Percentiles rank a stretch among this genome's conserved stretches.
These are phyloP conservation scores for Spialia ferax DNA, from an alignment of 2,888 invertebrate species.

Conservation along the genomic window DNA sequence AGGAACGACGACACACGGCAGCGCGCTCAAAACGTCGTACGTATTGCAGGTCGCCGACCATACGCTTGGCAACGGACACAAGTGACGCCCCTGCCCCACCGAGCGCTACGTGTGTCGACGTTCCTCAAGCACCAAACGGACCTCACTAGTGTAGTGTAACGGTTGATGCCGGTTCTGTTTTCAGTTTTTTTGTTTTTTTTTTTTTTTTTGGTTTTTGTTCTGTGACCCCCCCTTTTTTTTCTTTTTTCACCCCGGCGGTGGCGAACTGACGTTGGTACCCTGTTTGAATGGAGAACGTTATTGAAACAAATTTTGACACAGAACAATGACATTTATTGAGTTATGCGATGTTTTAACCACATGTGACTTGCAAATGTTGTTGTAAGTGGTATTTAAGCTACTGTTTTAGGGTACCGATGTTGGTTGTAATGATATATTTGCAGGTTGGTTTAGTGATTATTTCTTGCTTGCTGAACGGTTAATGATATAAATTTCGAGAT, in stretches of 20 bases:
- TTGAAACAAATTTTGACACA: too few relatives aligned
- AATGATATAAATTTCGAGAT: not conserved
- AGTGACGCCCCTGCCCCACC: conserved; percentile 69
- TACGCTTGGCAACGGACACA: conserved; percentile 75
- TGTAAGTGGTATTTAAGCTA: conserved; percentile 1
- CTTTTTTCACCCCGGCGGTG: not conserved
- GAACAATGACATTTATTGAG: too few relatives aligned
- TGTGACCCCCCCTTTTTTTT: not conserved
- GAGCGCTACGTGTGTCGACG: conserved; percentile 82
- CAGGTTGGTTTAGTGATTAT: conserved; percentile 25
- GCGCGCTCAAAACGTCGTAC: conserved; percentile 73
- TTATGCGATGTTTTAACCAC: not conserved
- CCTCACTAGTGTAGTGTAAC: conserved; percentile 82
- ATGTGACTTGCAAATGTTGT: not conserved
- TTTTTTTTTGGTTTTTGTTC: not conserved
- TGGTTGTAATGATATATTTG: not conserved
- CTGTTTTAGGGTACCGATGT: conserved; percentile 7
- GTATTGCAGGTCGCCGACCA: conserved; percentile 79
- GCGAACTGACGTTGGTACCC: conserved; percentile 1
- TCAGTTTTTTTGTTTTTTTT: not conserved
- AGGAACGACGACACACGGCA: conserved; percentile 85
- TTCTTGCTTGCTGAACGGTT: not conserved
- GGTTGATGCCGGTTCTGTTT: conserved; percentile 23
- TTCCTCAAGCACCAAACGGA: conserved; percentile 81
- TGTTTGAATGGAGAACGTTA: too few relatives aligned